A percentile compares a stretch with the other conserved stretches of the same genome.
phyloP scores from a whole-genome alignment of 1,140 invertebrate species.

The Euura lappo region DNA sequence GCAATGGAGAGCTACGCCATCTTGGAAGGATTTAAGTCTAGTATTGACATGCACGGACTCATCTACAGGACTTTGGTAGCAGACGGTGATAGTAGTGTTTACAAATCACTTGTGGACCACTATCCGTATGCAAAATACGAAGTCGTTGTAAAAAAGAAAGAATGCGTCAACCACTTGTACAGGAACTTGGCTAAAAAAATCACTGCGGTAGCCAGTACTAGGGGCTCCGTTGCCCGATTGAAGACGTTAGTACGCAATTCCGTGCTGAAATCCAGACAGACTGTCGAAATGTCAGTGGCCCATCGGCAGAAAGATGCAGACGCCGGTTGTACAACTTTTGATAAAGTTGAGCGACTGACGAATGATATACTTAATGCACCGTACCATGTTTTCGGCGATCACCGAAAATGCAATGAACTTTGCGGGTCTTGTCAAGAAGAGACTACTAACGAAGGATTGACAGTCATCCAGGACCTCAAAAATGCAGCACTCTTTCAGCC shows the following conservation, averaged over 20 bases:
- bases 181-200: slow-evolving; percentile 30
- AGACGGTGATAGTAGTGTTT: slow-evolving; percentile 46
- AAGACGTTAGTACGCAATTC: background rate
- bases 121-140: slow-evolving; percentile 24
- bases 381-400: slow-evolving; percentile 30
- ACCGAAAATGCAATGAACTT: slow-evolving; percentile 15
- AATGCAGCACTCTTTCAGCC: slow-evolving; percentile 18
- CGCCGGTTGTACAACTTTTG: background rate
- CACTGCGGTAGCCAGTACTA: background rate
- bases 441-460: slow-evolving; percentile 19
- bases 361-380: slow-evolving; percentile 23
- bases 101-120: slow-evolving; percentile 26
- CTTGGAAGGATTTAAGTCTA: slow-evolving; percentile 40
- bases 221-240: background rate
- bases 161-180: slow-evolving; percentile 37
- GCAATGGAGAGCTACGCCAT: slow-evolving; percentile 53
- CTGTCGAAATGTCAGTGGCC: background rate
- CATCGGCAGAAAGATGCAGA: background rate
- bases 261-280: too few relatives aligned
- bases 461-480: slow-evolving; percentile 34
- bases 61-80: slow-evolving; percentile 40
- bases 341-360: slow-evolving; percentile 10
- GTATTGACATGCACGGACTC: slow-evolving; percentile 36
- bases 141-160: slow-evolving; percentile 37
- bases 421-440: slow-evolving; percentile 22